Conservation (phyloP, 1,140 invertebrate species). For the Scaptomyza hsui region DNA sequence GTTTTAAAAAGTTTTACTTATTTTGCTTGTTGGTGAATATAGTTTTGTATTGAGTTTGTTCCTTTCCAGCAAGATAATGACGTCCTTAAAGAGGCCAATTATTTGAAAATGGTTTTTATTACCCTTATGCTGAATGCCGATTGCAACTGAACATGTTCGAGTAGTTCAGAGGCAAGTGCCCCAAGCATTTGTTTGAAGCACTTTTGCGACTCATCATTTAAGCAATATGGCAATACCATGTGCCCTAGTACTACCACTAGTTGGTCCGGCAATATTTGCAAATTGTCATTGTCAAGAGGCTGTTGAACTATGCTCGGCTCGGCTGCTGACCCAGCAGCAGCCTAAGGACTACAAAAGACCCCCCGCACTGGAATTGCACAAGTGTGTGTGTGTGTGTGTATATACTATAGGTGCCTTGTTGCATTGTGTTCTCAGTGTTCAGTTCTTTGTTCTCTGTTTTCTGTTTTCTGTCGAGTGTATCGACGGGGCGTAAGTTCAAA, state of each 20-base stretch:
- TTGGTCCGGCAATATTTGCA: conserved; percentile 13
- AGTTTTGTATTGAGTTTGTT: too few relatives aligned
- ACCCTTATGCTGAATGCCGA: too few relatives aligned
- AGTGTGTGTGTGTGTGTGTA: background rate
- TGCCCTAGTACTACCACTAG: background rate
- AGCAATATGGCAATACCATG: background rate
- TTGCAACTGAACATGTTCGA: too few relatives aligned
- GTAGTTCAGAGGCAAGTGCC: too few relatives aligned
- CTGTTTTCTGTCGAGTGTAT: background rate
- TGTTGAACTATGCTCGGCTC: background rate
- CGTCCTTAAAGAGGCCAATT: too few relatives aligned
- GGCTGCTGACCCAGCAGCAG: conserved; percentile 6
- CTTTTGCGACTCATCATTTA: conserved; percentile 5
- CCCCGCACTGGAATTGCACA: background rate
- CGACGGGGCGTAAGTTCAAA: conserved; percentile 20
- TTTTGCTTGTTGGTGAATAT: too few relatives aligned
- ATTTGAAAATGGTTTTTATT: too few relatives aligned
- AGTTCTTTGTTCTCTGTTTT: background rate
- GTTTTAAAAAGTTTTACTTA: too few relatives aligned
- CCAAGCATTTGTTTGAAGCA: background rate
- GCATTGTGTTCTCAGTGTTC: conserved; percentile 1
- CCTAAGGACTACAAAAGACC: background rate
- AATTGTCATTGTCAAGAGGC: conserved; percentile 16
- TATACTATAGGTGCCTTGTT: background rate
- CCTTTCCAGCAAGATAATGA: too few relatives aligned